Evolutionary conservation across 1,140 invertebrate species (phyloP), one percentile per base, ranked within the genome.

Genomic region (Drosophila pandora): DNA sequence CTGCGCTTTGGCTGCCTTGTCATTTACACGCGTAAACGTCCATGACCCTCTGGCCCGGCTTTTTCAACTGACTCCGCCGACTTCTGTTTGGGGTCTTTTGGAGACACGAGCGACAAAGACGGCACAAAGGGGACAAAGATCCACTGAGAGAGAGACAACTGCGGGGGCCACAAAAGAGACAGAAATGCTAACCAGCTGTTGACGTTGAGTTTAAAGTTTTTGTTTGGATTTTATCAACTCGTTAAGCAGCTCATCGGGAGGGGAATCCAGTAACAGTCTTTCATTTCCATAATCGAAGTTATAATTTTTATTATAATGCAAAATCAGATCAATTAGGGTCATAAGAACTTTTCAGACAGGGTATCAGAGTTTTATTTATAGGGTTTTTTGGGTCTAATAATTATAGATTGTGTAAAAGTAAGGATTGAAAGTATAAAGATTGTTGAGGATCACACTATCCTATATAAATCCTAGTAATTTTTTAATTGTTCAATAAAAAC

Each of bases 11-110:
- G 52, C 63, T 69, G 65, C 50, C 63, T 81, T 82, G 83, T 83
- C 83, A 82, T 83, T 83, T 87, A 82, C 83, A 88, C 77, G 75
- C 83, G 69, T 83, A 82, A 87, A 88, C 83, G 82, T 88, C 82
- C 82, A 37, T 87, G 82, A 87, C 83, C 82, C 82, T 87, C 72
- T 87, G 82, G 82, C 83, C 83, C 53, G 82, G 56, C 77, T 63
- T 76, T 62, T 47, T 47, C 21, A 37, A 71, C 63, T 60, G 68
- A 78, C 68, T 65, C 59, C 43, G 43, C 47, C 53, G 45, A 49
- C 47, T 34, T 25, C 34, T 37, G 17, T 47, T 47, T 47, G 21
- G 39, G 28, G 52, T 28, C 50, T 54, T 7, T 43, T 17, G 9
- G 13, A 2, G 41, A 21, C n/a, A 54, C 41, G 50, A 17, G 43